phyloP scores from a whole-genome alignment of 30 jellyfish, hydroid and myxozoan species.

The Chrysaora quinquecirrha region DNA sequence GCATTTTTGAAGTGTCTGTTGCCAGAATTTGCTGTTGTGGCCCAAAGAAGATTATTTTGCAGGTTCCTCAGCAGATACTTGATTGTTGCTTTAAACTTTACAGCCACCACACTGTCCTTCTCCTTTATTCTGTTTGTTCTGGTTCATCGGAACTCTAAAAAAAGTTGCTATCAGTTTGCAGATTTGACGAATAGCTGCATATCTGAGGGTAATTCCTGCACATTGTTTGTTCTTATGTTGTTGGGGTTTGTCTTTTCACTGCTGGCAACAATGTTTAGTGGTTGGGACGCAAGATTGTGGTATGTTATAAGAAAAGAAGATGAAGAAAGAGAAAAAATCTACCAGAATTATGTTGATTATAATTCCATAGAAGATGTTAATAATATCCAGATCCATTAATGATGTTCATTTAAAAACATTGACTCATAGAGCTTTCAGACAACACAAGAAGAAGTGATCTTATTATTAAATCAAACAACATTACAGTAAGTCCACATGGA shows the following conservation, averaged over 20 bases:
- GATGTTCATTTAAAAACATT: neutral
- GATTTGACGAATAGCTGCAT: slow-evolving; percentile 37
- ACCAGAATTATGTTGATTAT: slow-evolving; percentile 52
- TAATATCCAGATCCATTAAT: neutral
- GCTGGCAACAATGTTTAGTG: slow-evolving; percentile 27
- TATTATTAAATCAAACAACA: too few relatives aligned
- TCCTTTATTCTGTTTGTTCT: slow-evolving; percentile 17
- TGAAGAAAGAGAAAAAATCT: slow-evolving; percentile 55
- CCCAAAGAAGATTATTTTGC: slow-evolving; percentile 37
- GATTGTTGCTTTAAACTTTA: slow-evolving; percentile 20
- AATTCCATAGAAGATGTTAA: slow-evolving; percentile 41
- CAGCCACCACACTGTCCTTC: slow-evolving; percentile 18
- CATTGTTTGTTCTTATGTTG: slow-evolving; percentile 20
- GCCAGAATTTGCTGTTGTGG: slow-evolving; percentile 50
- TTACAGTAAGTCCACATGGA: too few relatives aligned
- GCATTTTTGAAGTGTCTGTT: slow-evolving; percentile 31
- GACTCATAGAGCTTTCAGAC: neutral
- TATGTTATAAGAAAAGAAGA: slow-evolving; percentile 13
- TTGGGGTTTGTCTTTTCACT: slow-evolving; percentile 35
- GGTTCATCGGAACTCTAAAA: slow-evolving; percentile 11
- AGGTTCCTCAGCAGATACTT: slow-evolving; percentile 37
- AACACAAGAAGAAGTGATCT: neutral
- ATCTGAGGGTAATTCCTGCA: neutral
- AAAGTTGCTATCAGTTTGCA: slow-evolving; percentile 29
- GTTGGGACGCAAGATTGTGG: slow-evolving; percentile 55